Conservation (phyloP, 2,797 vertebrate genomes). For the Arrhamphus sclerolepis region DNA sequence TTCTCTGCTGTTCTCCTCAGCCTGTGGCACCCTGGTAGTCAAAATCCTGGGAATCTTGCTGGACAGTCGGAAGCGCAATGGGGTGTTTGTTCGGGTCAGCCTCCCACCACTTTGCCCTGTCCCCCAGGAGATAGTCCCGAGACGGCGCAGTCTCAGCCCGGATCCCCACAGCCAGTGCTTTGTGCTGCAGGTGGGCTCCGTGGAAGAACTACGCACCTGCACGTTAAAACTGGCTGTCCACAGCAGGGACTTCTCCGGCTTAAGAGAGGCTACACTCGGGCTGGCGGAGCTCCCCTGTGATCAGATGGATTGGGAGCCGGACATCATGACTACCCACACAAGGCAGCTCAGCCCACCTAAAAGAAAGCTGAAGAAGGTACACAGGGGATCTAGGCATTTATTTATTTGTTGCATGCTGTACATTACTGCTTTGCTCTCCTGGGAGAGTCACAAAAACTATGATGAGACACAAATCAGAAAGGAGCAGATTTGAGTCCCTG, state of each 20-base stretch:
- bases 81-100: slow-evolving; percentile 75
- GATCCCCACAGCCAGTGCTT: slow-evolving; percentile 77
- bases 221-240: slow-evolving; percentile 78
- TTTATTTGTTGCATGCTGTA: too few species aligned
- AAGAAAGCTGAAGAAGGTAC: slow-evolving; percentile 83
- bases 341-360: slow-evolving; percentile 74
- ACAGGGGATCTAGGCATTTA: not conserved
- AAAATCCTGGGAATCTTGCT: slow-evolving; percentile 74
- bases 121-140: slow-evolving; percentile 64
- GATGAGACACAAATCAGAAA: too few species aligned
- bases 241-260: slow-evolving; percentile 80
- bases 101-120: slow-evolving; percentile 78
- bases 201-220: slow-evolving; percentile 74
- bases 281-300: slow-evolving; percentile 79
- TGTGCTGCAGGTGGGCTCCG: slow-evolving; percentile 72
- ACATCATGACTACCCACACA: slow-evolving; percentile 65
- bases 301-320: slow-evolving; percentile 74
- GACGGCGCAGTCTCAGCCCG: slow-evolving; percentile 73
- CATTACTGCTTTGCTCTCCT: too few species aligned
- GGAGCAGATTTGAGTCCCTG: too few species aligned
- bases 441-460: too few species aligned
- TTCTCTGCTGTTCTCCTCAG: slow-evolving; percentile 75
- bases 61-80: slow-evolving; percentile 72
- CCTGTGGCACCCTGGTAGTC: slow-evolving; percentile 70
- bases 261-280: slow-evolving; percentile 79